Conservation (phyloP, 1,140 invertebrate genomes). For the Drosophila nasuta region DNA sequence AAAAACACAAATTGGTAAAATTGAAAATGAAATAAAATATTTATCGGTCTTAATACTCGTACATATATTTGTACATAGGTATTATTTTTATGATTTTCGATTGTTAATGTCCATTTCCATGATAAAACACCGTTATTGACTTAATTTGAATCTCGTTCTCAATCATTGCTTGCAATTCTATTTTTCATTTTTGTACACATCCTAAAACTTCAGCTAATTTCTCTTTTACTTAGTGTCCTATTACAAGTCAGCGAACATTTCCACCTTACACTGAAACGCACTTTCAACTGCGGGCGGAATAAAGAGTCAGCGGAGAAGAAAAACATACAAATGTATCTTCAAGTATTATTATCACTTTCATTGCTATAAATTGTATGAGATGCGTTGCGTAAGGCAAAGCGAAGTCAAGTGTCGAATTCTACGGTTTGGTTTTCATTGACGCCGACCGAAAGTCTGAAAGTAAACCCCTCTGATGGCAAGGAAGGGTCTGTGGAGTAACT, state of each 20-base stretch:
- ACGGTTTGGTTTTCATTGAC: slow-evolving; percentile 39
- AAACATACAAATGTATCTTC: slow-evolving; percentile 7
- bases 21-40: too few species aligned
- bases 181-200: too few species aligned
- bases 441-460: slow-evolving; percentile 4
- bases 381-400: slow-evolving; percentile 31
- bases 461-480: background rate
- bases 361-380: slow-evolving; percentile 51
- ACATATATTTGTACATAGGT: too few species aligned
- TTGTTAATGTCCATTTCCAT: too few species aligned
- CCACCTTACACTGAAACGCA: slow-evolving; percentile 40
- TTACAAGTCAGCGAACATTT: slow-evolving; percentile 17
- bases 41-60: too few species aligned
- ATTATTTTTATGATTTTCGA: too few species aligned
- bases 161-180: too few species aligned
- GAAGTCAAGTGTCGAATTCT: slow-evolving; percentile 51
- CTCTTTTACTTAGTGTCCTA: background rate
- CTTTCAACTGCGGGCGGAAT: slow-evolving; percentile 9
- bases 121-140: too few species aligned
- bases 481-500: background rate
- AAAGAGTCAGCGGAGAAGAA: background rate
- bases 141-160: too few species aligned
- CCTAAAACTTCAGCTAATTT: background rate
- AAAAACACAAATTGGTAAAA: too few species aligned
- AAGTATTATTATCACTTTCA: slow-evolving; percentile 37